phyloP scores from a whole-genome alignment of 2,113 vertebrate genomes.

The Xiphophorus hellerii region DNA sequence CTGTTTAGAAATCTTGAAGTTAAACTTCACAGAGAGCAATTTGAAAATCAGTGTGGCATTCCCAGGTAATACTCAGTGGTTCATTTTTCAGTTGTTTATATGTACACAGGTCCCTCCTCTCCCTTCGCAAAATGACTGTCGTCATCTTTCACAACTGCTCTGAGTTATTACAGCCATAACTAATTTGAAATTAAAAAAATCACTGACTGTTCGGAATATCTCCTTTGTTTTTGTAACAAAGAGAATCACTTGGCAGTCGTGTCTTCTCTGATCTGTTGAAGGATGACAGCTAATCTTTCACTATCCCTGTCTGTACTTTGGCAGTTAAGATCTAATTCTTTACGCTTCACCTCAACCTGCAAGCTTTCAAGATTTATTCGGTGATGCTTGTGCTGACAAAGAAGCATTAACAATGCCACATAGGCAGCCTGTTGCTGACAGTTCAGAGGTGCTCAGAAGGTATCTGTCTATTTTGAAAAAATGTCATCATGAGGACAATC shows the following conservation, averaged over 20 bases:
- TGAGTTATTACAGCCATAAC: slow-evolving; percentile 13
- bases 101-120: slow-evolving; percentile 7
- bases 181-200: background rate
- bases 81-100: background rate
- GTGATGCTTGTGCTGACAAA: slow-evolving; percentile 19
- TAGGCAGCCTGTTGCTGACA: background rate
- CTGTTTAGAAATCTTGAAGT: slow-evolving; percentile 24
- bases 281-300: slow-evolving; percentile 56
- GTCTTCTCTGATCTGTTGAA: slow-evolving; percentile 44
- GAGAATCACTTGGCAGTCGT: slow-evolving; percentile 34
- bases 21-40: slow-evolving; percentile 5
- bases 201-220: slow-evolving; percentile 23
- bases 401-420: slow-evolving; percentile 24
- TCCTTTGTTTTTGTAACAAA: slow-evolving; percentile 38
- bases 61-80: background rate
- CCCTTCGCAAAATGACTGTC: slow-evolving; percentile 13
- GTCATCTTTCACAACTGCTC: slow-evolving; percentile 10
- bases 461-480: slow-evolving; percentile 9
- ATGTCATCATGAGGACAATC: background rate
- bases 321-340: slow-evolving; percentile 40
- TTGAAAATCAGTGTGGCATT: background rate
- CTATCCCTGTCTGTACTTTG: slow-evolving; percentile 20
- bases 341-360: slow-evolving; percentile 13
- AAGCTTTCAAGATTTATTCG: background rate
- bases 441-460: background rate